Evolutionary conservation across 2,888 invertebrate genomes (phyloP).

Genomic region (Mactromeris polynyma): DNA sequence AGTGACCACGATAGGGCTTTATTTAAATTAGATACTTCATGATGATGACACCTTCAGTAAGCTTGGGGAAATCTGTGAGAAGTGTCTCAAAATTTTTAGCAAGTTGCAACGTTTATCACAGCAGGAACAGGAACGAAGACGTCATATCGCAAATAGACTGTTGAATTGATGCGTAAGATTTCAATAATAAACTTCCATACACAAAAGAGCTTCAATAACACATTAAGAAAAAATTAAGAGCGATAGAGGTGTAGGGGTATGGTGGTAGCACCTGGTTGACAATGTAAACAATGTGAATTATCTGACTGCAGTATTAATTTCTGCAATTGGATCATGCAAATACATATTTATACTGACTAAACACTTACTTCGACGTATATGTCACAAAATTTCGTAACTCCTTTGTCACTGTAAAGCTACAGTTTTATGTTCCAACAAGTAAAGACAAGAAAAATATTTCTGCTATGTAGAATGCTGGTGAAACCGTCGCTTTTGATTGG

Average conservation of each 20-base stretch:
- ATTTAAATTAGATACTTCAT: no score
- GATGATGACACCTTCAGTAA: no score
- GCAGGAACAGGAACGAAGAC: no score
- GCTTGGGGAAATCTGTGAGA: no score
- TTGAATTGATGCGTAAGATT: no score
- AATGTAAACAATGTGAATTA: conserved; percentile 30
- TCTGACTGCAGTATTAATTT: background rate
- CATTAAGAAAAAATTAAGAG: background rate
- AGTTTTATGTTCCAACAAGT: conserved; percentile 17
- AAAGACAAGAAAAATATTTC: conserved; percentile 36
- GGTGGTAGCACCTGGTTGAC: conserved; percentile 22
- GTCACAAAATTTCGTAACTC: background rate
- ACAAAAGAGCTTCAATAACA: background rate
- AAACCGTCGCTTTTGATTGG: conserved; percentile 31
- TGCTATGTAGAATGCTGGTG: conserved; percentile 14
- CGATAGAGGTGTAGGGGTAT: background rate
- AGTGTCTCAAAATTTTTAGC: background rate
- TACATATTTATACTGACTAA: background rate
- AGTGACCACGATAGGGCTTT: no score
- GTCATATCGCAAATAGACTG: no score
- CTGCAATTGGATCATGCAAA: background rate
- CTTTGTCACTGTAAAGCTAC: background rate
- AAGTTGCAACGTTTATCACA: background rate
- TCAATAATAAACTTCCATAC: background rate
- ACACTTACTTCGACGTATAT: background rate